These are phyloP conservation scores for Pitta sordida DNA, from an alignment of 2,113 vertebrate species.

Conservation along the genomic window DNA sequence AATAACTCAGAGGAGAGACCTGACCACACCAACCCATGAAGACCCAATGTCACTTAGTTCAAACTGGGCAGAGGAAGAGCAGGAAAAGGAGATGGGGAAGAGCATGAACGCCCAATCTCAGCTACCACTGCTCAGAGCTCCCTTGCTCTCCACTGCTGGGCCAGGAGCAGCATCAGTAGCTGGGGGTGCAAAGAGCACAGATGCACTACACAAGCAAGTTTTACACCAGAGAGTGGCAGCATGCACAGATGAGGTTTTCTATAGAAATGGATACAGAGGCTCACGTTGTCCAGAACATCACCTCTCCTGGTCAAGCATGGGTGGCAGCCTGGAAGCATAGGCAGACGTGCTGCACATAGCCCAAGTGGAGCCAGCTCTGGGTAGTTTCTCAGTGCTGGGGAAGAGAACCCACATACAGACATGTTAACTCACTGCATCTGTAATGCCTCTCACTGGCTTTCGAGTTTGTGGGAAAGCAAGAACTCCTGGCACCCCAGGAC, in stretches of 20 bases:
- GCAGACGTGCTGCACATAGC: neutral
- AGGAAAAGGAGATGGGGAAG: neutral
- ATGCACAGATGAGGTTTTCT: neutral
- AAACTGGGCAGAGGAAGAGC: neutral
- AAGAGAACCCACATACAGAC: neutral
- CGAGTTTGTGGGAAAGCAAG: neutral
- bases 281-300: neutral
- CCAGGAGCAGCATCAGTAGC: neutral
- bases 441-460: neutral
- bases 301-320: neutral
- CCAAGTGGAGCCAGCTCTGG: neutral
- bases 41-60: neutral
- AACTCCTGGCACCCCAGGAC: neutral
- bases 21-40: rapidly evolving
- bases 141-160: neutral
- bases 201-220: neutral
- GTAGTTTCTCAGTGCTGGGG: neutral
- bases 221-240: neutral
- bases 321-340: neutral
- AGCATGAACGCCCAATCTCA: neutral
- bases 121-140: neutral
- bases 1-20: neutral
- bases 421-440: neutral
- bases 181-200: neutral
- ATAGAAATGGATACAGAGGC: neutral